A percentile compares a stretch with the other conserved stretches of the same genome.
phyloP scores from a whole-genome alignment of 2,797 vertebrate species.

The Cryptoprocta ferox region DNA sequence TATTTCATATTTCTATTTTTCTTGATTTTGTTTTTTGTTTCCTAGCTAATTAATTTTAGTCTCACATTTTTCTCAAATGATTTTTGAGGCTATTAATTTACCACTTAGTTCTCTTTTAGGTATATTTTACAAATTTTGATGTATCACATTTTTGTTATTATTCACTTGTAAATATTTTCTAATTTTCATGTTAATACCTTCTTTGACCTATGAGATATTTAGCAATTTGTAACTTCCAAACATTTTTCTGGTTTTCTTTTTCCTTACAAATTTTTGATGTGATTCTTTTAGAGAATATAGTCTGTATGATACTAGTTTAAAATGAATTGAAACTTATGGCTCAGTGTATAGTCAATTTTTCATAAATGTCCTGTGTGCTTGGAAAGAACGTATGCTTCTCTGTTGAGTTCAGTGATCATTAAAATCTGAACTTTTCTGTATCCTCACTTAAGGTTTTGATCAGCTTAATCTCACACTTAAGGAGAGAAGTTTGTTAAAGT shows the following conservation, averaged over 20 bases:
- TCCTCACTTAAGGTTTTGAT: slow-evolving; percentile 2
- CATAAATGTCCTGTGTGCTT: background rate
- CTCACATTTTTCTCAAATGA: background rate
- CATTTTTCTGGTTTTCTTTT: background rate
- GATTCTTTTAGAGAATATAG: background rate
- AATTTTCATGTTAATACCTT: background rate
- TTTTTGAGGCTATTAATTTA: background rate
- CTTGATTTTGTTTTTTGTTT: background rate
- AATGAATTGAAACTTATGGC: background rate
- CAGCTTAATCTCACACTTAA: background rate
- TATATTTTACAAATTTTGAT: background rate
- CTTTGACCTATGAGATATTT: background rate
- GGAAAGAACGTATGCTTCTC: slow-evolving; percentile 6
- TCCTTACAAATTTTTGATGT: background rate
- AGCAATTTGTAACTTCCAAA: background rate
- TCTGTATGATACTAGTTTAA: background rate
- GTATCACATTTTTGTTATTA: background rate
- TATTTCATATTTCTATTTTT: background rate
- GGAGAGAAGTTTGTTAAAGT: background rate
- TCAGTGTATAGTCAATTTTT: background rate
- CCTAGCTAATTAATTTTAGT: background rate
- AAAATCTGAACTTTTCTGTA: background rate
- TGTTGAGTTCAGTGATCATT: background rate
- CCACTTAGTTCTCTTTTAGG: background rate
- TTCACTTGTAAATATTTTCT: background rate